Conservation (phyloP, 2,888 invertebrate genomes). For the Diplolepis rosae region DNA sequence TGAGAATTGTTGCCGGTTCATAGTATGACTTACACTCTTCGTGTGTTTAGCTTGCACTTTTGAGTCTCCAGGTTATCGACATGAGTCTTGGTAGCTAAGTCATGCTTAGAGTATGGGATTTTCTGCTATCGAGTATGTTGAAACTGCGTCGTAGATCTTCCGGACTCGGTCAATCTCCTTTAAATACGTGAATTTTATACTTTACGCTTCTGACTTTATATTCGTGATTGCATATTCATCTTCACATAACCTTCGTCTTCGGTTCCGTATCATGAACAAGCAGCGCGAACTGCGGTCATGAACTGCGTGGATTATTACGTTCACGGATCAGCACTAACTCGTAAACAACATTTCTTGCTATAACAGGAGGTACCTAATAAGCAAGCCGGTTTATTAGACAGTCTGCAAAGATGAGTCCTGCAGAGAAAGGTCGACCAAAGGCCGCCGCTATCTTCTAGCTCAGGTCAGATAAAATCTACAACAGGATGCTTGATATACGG, state of each 20-base stretch:
- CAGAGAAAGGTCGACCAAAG: conserved; percentile 35
- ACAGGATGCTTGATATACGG: conserved; percentile 9
- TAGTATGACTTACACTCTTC: conserved; percentile 69
- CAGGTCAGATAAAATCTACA: conserved; percentile 30
- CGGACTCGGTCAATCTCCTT: background rate
- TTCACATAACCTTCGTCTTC: background rate
- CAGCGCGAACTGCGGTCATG: background rate
- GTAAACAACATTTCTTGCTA: conserved; percentile 41
- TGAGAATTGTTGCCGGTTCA: conserved; percentile 70
- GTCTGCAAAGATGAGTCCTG: conserved; percentile 33
- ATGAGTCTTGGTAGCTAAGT: conserved; percentile 58
- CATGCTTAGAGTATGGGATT: conserved; percentile 67
- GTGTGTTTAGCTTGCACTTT: conserved; percentile 68
- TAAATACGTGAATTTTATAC: background rate
- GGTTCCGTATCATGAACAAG: background rate
- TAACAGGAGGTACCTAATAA: conserved; percentile 45
- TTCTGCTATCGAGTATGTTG: conserved; percentile 45
- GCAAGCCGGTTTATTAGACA: conserved; percentile 47
- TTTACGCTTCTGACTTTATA: background rate
- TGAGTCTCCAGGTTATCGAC: conserved; percentile 54
- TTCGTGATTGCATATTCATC: background rate
- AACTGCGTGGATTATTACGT: conserved; percentile 8
- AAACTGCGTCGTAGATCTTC: conserved; percentile 29
- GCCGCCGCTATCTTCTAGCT: conserved; percentile 32
- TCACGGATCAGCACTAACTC: conserved; percentile 29